A percentile compares a stretch with the other conserved stretches of the same genome.
Evolutionary conservation across 2,888 invertebrate species (phyloP).

Genomic region (Drosophila multiciliata): DNA sequence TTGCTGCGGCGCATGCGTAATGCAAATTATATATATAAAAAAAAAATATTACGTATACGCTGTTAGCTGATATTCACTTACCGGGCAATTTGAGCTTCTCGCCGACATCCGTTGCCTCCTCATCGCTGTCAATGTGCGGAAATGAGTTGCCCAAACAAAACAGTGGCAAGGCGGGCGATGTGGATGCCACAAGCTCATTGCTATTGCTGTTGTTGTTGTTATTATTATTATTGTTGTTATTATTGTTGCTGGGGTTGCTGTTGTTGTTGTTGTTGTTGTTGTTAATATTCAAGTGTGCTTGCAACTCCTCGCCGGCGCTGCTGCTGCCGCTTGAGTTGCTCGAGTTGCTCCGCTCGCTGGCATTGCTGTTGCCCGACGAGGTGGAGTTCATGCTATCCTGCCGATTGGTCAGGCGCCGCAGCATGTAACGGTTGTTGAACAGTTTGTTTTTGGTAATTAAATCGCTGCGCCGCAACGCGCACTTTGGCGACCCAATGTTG

Average conservation of each 20-base stretch:
- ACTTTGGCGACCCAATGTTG: slow-evolving; percentile 85
- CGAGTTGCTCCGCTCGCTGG: slow-evolving; percentile 78
- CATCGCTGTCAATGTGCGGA: slow-evolving; percentile 91
- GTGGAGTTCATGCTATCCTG: slow-evolving; percentile 84
- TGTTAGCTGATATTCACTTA: slow-evolving; percentile 40
- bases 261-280: slow-evolving; percentile 32
- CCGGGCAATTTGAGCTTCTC: slow-evolving; percentile 82
- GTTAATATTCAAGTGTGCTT: slow-evolving; percentile 37
- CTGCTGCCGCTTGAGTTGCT: slow-evolving; percentile 81
- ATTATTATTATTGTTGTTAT: slow-evolving; percentile 39
- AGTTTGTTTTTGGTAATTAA: slow-evolving; percentile 85
- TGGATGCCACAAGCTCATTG: slow-evolving; percentile 57
- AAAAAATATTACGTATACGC: slow-evolving; percentile 63
- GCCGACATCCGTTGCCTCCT: slow-evolving; percentile 86
- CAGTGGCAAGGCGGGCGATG: slow-evolving; percentile 85
- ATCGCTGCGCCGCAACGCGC: slow-evolving; percentile 85
- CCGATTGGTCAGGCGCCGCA: slow-evolving; percentile 84
- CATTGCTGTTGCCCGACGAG: slow-evolving; percentile 82
- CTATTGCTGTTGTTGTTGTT: slow-evolving; percentile 29
- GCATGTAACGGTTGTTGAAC: slow-evolving; percentile 84
- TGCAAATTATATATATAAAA: slow-evolving; percentile 23
- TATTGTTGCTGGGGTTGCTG: slow-evolving; percentile 41
- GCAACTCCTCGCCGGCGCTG: slow-evolving; percentile 79
- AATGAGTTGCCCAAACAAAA: slow-evolving; percentile 89
- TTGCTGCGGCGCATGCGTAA: slow-evolving; percentile 66